Percentiles rank a stretch among this genome's conserved stretches.
phyloP scores from a whole-genome alignment of 2,113 vertebrate species.

The Salvator merianae region DNA sequence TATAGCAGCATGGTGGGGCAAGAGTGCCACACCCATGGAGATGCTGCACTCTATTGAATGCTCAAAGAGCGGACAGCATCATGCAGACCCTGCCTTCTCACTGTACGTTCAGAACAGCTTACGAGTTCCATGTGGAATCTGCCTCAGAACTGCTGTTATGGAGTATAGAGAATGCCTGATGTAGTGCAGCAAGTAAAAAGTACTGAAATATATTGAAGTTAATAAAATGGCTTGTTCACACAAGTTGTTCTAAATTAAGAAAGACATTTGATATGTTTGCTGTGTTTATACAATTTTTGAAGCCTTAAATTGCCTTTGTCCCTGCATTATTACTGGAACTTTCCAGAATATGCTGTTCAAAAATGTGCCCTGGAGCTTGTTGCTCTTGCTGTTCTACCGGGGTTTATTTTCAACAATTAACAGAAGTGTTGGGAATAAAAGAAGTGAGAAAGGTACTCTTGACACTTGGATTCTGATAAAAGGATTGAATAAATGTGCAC shows the following conservation, averaged over 20 bases:
- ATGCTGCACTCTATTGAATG: no score
- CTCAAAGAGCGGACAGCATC: no score
- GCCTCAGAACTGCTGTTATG: no score
- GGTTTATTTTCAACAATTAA: accelerated
- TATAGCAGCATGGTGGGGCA: no score
- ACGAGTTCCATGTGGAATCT: no score
- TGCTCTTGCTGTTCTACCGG: not conserved
- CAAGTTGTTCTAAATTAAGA: not conserved
- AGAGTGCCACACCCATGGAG: no score
- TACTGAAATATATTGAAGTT: not conserved
- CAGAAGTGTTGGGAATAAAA: constrained; percentile 10
- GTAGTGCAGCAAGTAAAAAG: not conserved
- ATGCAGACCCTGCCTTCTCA: no score
- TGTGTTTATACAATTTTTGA: accelerated
- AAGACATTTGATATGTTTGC: not conserved
- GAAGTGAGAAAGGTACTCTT: constrained; percentile 1
- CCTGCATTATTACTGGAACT: not conserved
- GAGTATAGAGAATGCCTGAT: not conserved
- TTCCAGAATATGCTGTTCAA: constrained; percentile 2
- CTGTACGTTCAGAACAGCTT: no score
- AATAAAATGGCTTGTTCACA: not conserved
- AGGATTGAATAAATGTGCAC: not conserved
- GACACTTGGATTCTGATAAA: constrained; percentile 13
- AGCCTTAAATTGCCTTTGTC: not conserved
- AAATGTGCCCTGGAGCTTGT: not conserved